Conservation (phyloP, 2,888 invertebrate genomes). For the Drosophila mettleri region DNA sequence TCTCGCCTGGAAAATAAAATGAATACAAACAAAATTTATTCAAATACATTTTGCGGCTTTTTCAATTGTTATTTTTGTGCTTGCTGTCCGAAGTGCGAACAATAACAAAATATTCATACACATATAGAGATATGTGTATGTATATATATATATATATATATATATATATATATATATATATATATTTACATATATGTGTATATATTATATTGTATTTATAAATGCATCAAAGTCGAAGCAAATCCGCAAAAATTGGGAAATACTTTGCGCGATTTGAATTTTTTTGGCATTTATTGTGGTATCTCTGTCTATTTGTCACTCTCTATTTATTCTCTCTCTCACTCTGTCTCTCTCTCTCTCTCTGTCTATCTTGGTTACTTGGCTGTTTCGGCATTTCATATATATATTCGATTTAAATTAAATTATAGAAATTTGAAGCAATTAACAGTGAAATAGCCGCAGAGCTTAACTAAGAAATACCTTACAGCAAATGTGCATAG, state of each 20-base stretch:
- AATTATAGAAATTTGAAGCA: not conserved
- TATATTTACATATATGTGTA: not conserved
- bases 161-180: not conserved
- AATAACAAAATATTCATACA: constrained; percentile 5
- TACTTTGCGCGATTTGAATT: constrained; percentile 18
- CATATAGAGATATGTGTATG: not conserved
- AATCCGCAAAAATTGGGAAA: constrained; percentile 25
- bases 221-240: constrained; percentile 10
- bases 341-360: not conserved
- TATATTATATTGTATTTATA: not conserved
- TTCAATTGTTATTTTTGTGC: constrained; percentile 13
- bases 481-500: not conserved
- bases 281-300: constrained; percentile 29
- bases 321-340: not conserved
- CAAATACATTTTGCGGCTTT: constrained; percentile 40
- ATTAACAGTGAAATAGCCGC: not conserved
- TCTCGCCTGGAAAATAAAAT: constrained; percentile 15
- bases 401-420: too few relatives aligned
- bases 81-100: constrained; percentile 13
- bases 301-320: constrained; percentile 3
- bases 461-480: not conserved
- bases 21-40: constrained; percentile 29
- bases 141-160: not conserved
- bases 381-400: not conserved
- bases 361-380: not conserved